Conservation (phyloP, 1,140 invertebrate species). For the Sarcophaga peregrina region DNA sequence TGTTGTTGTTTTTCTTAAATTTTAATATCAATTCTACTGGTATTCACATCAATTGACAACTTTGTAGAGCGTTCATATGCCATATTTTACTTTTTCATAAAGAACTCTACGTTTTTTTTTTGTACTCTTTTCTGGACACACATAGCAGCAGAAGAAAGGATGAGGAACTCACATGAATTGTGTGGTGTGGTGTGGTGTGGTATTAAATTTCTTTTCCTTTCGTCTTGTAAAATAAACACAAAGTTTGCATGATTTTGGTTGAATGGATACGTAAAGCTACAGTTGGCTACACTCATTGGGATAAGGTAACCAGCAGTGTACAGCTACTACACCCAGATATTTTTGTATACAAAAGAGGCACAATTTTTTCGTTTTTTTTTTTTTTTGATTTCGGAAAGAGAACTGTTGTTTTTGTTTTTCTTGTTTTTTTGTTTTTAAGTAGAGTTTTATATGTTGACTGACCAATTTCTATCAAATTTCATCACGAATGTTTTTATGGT, state of each 20-base stretch:
- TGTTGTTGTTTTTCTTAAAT: neutral
- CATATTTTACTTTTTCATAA: conserved; percentile 11
- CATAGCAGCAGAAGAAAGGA: too few species aligned
- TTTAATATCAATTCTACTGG: conserved; percentile 33
- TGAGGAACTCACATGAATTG: neutral
- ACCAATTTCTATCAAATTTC: conserved; percentile 42
- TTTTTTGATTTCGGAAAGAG: neutral
- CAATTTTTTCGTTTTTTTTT: too few species aligned
- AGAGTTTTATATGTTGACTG: conserved; percentile 24
- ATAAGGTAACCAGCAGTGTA: neutral
- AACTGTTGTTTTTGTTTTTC: conserved; percentile 13
- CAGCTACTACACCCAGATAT: too few species aligned
- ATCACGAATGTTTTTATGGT: conserved; percentile 42
- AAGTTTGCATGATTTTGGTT: conserved; percentile 35
- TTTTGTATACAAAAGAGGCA: too few species aligned
- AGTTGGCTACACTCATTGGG: neutral
- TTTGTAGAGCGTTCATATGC: conserved; percentile 23
- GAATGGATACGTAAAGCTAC: neutral
- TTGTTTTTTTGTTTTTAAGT: neutral
- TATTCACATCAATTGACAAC: conserved; percentile 40
- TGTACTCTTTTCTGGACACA: neutral
- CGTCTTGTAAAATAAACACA: conserved; percentile 32
- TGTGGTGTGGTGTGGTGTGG: neutral
- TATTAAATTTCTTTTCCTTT: conserved; percentile 31
- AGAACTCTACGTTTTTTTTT: neutral